Evolutionary conservation across 2,113 vertebrate species (phyloP).

Genomic region (Scomber scombrus): DNA sequence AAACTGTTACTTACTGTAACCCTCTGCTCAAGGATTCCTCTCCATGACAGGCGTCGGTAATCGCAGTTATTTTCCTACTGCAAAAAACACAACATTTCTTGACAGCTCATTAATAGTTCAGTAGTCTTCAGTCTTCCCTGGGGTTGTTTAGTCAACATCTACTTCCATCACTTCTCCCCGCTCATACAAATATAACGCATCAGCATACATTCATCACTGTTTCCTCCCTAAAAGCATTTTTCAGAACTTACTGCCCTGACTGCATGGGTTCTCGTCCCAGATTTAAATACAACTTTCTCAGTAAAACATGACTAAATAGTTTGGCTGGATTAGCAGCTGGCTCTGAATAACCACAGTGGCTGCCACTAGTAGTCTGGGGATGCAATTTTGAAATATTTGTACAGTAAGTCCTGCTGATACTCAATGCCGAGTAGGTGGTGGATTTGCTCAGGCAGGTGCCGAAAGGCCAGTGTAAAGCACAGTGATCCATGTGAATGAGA

Average conservation of each 20-base stretch:
- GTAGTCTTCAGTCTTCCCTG: slow-evolving; percentile 53
- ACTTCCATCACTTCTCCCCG: slow-evolving; percentile 52
- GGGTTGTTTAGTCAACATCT: slow-evolving; percentile 65
- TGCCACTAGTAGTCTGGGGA: slow-evolving; percentile 17
- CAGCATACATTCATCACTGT: slow-evolving; percentile 53
- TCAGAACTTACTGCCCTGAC: slow-evolving; percentile 4
- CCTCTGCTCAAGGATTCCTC: slow-evolving; percentile 16
- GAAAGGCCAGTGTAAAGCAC: slow-evolving; percentile 27
- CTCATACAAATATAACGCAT: slow-evolving; percentile 44
- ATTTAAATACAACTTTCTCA: slow-evolving; percentile 27
- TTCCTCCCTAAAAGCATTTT: slow-evolving; percentile 33
- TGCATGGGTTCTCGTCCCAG: slow-evolving; percentile 27
- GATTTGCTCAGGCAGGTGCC: slow-evolving; percentile 14
- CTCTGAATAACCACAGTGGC: slow-evolving; percentile 10
- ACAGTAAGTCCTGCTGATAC: slow-evolving; percentile 5
- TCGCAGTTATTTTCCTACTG: slow-evolving; percentile 57
- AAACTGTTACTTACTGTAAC: slow-evolving; percentile 4
- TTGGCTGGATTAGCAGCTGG: slow-evolving; percentile 29
- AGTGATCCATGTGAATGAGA: slow-evolving; percentile 54
- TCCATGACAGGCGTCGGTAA: slow-evolving; percentile 50
- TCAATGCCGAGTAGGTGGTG: not conserved
- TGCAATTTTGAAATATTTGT: slow-evolving; percentile 23
- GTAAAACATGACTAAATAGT: slow-evolving; percentile 18
- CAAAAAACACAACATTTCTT: slow-evolving; percentile 51
- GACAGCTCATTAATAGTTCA: slow-evolving; percentile 70